Conservation (phyloP, 1,140 invertebrate species). For the Subanguina moxae region DNA sequence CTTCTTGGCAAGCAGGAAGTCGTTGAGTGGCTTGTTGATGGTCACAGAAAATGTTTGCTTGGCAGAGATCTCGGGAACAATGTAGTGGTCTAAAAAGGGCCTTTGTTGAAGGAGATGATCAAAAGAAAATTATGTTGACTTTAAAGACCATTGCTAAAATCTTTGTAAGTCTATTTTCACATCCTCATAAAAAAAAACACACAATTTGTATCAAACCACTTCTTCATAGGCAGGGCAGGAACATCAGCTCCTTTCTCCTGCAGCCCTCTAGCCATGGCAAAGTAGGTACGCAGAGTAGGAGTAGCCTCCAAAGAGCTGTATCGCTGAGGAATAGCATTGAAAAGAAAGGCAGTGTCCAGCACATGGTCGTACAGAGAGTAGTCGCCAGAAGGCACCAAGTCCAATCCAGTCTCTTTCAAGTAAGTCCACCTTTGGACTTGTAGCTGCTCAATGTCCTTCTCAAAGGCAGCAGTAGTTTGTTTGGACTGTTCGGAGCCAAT, state of each 20-base stretch:
- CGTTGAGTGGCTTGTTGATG: conserved; percentile 17
- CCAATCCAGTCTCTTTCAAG: conserved; percentile 12
- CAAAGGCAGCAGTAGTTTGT: not conserved
- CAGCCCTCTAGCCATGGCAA: conserved; percentile 18
- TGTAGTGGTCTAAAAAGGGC: conserved; percentile 16
- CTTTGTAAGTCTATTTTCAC: too few relatives aligned
- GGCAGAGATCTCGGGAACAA: conserved; percentile 8
- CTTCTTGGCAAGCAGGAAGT: conserved; percentile 16
- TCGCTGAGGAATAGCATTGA: conserved; percentile 14
- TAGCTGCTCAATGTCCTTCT: conserved; percentile 13
- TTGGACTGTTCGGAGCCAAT: not conserved
- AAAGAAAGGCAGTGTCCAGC: conserved; percentile 19
- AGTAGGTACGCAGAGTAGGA: conserved; percentile 11
- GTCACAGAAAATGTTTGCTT: conserved; percentile 12
- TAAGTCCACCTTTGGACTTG: conserved; percentile 17
- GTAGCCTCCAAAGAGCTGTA: conserved; percentile 4
- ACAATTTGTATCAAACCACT: conserved; percentile 25
- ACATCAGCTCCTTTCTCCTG: conserved; percentile 17
- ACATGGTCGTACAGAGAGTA: conserved; percentile 17
- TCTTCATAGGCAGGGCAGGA: conserved; percentile 18
- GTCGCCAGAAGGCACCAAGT: conserved; percentile 16
- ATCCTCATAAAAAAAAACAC: not conserved
- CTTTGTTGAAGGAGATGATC: too few relatives aligned
- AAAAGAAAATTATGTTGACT: too few relatives aligned
- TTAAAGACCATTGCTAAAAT: too few relatives aligned